A percentile compares a stretch with the other conserved stretches of the same genome.
Conservation (phyloP, 2,113 vertebrate genomes). For the Actenoides hombroni region DNA sequence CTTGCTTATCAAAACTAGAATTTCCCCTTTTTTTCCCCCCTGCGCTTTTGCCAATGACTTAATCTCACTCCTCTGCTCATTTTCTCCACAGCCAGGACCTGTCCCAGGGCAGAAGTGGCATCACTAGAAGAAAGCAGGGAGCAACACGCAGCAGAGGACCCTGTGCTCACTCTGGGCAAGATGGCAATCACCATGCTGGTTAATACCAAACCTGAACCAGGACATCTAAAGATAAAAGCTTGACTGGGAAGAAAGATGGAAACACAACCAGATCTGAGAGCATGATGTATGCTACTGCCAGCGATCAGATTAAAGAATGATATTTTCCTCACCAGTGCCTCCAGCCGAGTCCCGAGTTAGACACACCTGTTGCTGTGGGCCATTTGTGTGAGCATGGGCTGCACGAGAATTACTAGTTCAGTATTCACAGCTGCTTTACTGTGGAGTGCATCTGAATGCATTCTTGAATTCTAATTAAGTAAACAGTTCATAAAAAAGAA, state of each 20-base stretch:
- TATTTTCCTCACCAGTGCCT: conserved; percentile 14
- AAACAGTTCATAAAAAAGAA: background rate
- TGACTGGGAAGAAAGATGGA: background rate
- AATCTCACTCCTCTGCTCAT: background rate
- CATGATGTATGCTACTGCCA: background rate
- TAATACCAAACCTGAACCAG: background rate
- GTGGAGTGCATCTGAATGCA: background rate
- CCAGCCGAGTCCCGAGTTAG: background rate
- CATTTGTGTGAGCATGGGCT: background rate
- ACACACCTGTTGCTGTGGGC: conserved; percentile 14
- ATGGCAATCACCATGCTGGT: background rate
- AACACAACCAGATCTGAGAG: background rate
- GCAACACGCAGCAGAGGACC: background rate
- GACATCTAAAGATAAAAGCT: background rate
- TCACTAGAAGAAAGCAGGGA: background rate
- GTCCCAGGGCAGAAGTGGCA: background rate
- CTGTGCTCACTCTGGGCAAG: background rate
- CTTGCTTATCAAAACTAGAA: background rate
- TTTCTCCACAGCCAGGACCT: background rate
- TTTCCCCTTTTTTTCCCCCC: background rate
- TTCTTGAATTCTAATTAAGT: background rate
- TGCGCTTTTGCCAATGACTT: background rate
- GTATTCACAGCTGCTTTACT: background rate
- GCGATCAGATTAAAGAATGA: background rate
- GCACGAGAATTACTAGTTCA: background rate